Base-by-base conservation (phyloP, 1,140 invertebrate genomes). In the Acromyrmex echinatior region DNA sequence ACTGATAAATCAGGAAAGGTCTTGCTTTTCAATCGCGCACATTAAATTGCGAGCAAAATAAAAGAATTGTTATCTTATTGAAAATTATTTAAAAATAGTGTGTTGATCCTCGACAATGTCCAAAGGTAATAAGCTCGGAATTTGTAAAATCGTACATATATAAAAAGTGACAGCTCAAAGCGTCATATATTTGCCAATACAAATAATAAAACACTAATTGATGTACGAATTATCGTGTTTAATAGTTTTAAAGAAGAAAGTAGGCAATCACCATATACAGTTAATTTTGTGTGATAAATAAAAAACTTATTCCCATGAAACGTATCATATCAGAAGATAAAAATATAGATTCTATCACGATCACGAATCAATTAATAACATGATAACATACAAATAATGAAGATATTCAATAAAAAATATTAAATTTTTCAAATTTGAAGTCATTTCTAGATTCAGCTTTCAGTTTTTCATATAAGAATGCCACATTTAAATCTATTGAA, bases 1-100 rank as follows among this genome's bases (percentile, higher is more conserved):
- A 16, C 4, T 39, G 49, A 81, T 81, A 58, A 71, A 56, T 31
- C 21, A 21, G 2, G 3, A 58, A 68, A 81, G 21, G 39, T 70
- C 28, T 70, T n/a, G 45, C 63, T 35, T 53, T 66, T 25, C 14
- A 53, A 79, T 66, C 35, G 21, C 58, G 25, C 10, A 28, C 5
- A n/a, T 16, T 80, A 80, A 68, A 70, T 2, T n/a, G 18, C 18
- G 3, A 63, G 12, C 49, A 56, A 81, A 70, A n/a, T 81, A 71
- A 81, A 56, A 58, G 16, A 9, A 39, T 71, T 81, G 56, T 70
- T 81, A 70, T 70, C 49, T 80, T 39, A 3, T 14, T 12, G 31
- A 4, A 53, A 56, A 39, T 6, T 70, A 70, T 35, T 56, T 66
- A 16, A 80, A 70, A 45, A 70, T 39, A 80, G 6, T 25, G 14